Conservation (phyloP, 2,888 invertebrate species). For the Antheraea yamamai region DNA sequence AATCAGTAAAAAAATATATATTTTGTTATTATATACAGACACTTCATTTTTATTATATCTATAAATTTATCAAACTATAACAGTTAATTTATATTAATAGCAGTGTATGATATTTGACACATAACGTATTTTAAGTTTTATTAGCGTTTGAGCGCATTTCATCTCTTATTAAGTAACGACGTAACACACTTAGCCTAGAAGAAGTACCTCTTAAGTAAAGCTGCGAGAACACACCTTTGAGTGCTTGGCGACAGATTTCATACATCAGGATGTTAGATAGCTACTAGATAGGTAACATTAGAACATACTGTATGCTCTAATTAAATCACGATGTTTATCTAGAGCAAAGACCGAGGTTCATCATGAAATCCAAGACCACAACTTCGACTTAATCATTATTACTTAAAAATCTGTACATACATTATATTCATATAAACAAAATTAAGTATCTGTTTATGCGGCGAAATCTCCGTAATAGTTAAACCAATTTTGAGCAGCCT, state of each 20-base stretch:
- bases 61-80: not conserved
- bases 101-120: too few relatives aligned
- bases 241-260: not conserved
- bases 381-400: not conserved
- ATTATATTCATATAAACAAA: not conserved
- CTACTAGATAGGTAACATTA: not conserved
- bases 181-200: not conserved
- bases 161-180: not conserved
- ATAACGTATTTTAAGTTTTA: not conserved
- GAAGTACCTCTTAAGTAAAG: not conserved
- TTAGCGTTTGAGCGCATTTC: not conserved
- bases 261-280: not conserved
- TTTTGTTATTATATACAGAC: too few relatives aligned
- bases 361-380: not conserved
- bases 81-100: not conserved
- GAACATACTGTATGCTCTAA: not conserved
- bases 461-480: too few relatives aligned
- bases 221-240: not conserved
- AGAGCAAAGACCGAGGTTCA: not conserved
- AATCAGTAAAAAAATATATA: too few relatives aligned
- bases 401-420: not conserved
- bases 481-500: too few relatives aligned
- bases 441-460: too few relatives aligned
- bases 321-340: not conserved
- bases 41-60: too few relatives aligned